Evolutionary conservation across 1,140 invertebrate species (phyloP), one percentile per base, ranked within the genome.

Genomic region (Calycopis cecrops): DNA sequence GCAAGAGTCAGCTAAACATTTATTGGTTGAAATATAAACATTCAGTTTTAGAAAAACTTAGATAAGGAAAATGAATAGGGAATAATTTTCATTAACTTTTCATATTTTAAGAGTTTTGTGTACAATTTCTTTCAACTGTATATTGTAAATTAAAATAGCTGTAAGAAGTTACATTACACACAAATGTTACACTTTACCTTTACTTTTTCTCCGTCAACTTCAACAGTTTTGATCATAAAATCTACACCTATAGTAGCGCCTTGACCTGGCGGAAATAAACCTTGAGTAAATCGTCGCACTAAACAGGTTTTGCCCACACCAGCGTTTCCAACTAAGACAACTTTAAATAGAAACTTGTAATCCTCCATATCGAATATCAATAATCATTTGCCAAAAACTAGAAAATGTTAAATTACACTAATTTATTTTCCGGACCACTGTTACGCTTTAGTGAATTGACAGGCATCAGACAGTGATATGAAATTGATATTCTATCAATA

Each of bases 191-290:
- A 33, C 14, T 11, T 73, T 68, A 98, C 96, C 92, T 99, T 99
- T 49, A 99, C 95, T 93, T 98, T 96, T 89, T 99, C 98, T 78
- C 97, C 97, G 83, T 99, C 98, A 57, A 99, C 95, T 89, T 98
- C 96, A 9, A 99, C 94, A 57, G 98, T 99, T 89, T 99, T 99
- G 73, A 99, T 99, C 93, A 99, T 99, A 81, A 99, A 99, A 91
- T 99, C 98, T 10, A 99, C 98, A 55, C 98, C 98, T 70, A 99
- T 99, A 2, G 98, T 99, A 59, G 97, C 98, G 54, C 98, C 98
- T 91, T 99, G 98, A 37, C 97, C 97, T 18, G 96, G 96, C 35
- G 97, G 97, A 89, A 98, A 98, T 14, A 98, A 87, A 0, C 97
- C 97, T 88, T 97, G 95, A 21, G 95, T 95, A 89, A 96, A 98